Base-by-base conservation (phyloP, 1,140 invertebrate genomes). In the Cheumatopsyche charites region DNA sequence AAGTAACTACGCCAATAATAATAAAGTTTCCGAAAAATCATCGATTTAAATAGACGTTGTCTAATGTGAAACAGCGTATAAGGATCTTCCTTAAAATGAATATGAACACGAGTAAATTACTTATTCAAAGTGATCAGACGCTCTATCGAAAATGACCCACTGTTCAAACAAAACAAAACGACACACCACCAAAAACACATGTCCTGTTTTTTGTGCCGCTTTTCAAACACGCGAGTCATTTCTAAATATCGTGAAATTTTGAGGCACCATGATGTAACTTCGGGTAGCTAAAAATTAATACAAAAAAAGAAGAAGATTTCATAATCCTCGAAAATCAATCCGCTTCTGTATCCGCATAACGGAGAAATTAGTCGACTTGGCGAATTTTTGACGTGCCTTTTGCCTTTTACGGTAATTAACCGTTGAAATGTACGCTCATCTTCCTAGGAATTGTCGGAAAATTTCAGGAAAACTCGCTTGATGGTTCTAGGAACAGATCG, bases 401-500 rank as follows among this genome's bases (percentile, higher is more conserved):
- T 26, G 25, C 47, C 47, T 68, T 55, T 47, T 36, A 15, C 23
- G 66, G 49, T 6, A 55, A 25, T 55, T 45, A 23, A 68, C 25
- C 21, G 47, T n/a, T 2, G 4, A 68, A 55, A 29, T 41, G 15
- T 36, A 26, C 45, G 66, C 23, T 29, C 66, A 25, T 68, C 66
- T 55, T 52, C 26, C 23, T n/a, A 9, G 45, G 36, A 58, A 68
- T 19, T 25, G 47, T 29, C 29, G 26, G 21, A 52, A 55, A 4
- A 36, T 68, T 68, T 45, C 45, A 2, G 36, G 66, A 68, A 68
- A 68, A 68, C 5, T 19, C 12, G 0, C 23, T 15, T 7, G 6
- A 36, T 23, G 13, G 63, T 68, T 68, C 66, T 11, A 13, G 47
- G 49, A 68, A 68, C 19, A 12, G 15, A 17, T n/a, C 66, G 47